These are phyloP conservation scores for Rhinoderma darwinii DNA, from an alignment of 2,113 vertebrate genomes.

Conservation along the genomic window DNA sequence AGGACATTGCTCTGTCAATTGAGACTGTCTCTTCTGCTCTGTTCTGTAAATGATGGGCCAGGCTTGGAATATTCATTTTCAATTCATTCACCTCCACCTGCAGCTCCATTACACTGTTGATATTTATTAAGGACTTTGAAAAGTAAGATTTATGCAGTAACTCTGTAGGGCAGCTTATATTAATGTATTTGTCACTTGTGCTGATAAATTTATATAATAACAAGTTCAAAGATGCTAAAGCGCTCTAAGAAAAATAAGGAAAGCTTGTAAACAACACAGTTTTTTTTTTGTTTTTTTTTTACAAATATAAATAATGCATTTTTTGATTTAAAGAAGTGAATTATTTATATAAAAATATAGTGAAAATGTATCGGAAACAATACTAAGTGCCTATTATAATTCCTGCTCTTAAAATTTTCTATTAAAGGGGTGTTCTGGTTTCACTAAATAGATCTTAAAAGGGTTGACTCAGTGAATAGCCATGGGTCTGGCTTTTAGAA, in stretches of 20 bases:
- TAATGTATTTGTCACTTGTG: constrained; percentile 32
- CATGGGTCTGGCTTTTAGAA: too few relatives aligned
- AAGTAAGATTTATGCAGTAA: constrained; percentile 31
- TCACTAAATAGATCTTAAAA: not conserved
- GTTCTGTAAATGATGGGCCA: constrained; percentile 14
- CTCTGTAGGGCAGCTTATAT: constrained; percentile 2
- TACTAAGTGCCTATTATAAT: not conserved
- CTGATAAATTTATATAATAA: constrained; percentile 3
- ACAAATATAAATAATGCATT: not conserved
- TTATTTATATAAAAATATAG: not conserved
- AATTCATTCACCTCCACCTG: constrained; percentile 17
- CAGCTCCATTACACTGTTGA: constrained; percentile 35
- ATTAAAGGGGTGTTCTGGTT: not conserved
- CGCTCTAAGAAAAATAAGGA: not conserved
- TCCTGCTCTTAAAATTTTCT: not conserved
- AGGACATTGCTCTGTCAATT: constrained; percentile 43
- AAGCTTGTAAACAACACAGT: not conserved
- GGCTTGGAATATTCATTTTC: constrained; percentile 25
- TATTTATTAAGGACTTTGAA: constrained; percentile 32
- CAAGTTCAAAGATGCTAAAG: not conserved
- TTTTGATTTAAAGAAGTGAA: not conserved
- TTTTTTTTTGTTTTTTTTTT: too few relatives aligned
- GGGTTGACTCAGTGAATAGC: too few relatives aligned
- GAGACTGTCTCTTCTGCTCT: not conserved
- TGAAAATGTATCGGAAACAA: not conserved